phyloP scores from a whole-genome alignment of 2,797 vertebrate genomes.

The Argyrosomus regius region DNA sequence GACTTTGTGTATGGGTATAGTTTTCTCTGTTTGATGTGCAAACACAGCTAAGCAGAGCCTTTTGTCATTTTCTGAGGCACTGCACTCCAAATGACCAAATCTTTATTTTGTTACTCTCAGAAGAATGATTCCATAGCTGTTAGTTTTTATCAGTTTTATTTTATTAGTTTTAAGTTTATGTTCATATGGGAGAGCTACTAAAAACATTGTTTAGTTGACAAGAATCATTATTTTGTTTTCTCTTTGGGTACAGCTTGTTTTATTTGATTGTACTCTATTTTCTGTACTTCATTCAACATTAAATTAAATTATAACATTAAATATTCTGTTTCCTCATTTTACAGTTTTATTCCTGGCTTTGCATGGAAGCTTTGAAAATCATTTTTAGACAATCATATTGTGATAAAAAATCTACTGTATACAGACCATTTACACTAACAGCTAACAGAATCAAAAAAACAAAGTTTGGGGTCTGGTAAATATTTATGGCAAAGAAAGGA shows the following conservation, averaged over 20 bases:
- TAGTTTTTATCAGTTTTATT: conserved; percentile 76
- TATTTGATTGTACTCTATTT: conserved; percentile 93
- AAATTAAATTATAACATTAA: conserved; percentile 89
- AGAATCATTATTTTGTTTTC: conserved; percentile 77
- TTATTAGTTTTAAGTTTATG: conserved; percentile 88
- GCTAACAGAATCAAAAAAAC: too few relatives aligned
- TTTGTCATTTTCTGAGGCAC: conserved; percentile 74
- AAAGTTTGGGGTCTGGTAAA: too few relatives aligned
- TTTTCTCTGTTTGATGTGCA: conserved; percentile 75
- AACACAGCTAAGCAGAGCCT: conserved; percentile 74
- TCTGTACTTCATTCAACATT: conserved; percentile 93
- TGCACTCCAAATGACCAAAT: conserved; percentile 86
- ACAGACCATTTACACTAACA: too few relatives aligned
- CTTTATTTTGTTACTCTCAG: conserved; percentile 88
- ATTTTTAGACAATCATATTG: too few relatives aligned
- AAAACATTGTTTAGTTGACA: conserved; percentile 84
- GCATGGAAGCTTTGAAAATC: too few relatives aligned
- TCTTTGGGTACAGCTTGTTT: conserved; percentile 86
- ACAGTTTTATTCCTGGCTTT: too few relatives aligned
- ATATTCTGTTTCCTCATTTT: conserved; percentile 21
- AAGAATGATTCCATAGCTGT: conserved; percentile 81
- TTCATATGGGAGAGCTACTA: conserved; percentile 84
- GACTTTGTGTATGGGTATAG: conserved; percentile 55
- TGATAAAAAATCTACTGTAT: too few relatives aligned
- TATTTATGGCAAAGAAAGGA: too few relatives aligned